phyloP scores from a whole-genome alignment of 2,113 vertebrate species.

The Lophius piscatorius region DNA sequence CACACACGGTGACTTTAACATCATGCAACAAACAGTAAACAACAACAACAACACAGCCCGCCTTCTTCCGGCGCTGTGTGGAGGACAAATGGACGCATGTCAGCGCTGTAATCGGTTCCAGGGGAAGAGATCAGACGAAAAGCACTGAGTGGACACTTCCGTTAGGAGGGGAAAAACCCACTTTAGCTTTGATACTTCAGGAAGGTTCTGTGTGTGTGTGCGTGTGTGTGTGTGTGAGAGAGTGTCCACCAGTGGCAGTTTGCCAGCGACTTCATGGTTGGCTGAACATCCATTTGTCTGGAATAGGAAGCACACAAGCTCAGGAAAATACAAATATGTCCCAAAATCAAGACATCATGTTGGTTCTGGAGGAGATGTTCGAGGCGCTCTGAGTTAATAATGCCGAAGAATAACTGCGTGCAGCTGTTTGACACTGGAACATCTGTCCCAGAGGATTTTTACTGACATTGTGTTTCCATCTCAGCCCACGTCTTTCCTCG shows the following conservation, averaged over 20 bases:
- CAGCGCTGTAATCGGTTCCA: constrained; percentile 39
- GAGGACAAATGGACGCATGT: constrained; percentile 32
- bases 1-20: background rate
- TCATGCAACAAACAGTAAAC: no score
- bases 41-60: no score
- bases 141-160: constrained; percentile 60
- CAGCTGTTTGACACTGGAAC: constrained; percentile 37
- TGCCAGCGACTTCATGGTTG: constrained; percentile 29
- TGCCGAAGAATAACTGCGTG: background rate
- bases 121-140: constrained; percentile 39
- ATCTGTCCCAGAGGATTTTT: constrained; percentile 18
- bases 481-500: background rate
- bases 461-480: constrained; percentile 1
- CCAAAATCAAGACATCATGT: constrained; percentile 32
- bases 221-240: constrained; percentile 12
- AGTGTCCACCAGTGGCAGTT: constrained; percentile 28
- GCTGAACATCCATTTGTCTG: constrained; percentile 29
- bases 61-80: background rate
- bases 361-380: constrained; percentile 5
- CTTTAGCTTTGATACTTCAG: constrained; percentile 27
- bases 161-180: constrained; percentile 31
- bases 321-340: constrained; percentile 18
- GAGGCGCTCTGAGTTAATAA: constrained; percentile 24
- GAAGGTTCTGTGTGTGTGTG: constrained; percentile 16
- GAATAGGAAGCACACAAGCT: constrained; percentile 15